A percentile compares a stretch with the other conserved stretches of the same genome.
Evolutionary conservation across 2,797 vertebrate species (phyloP).

Genomic region (Muscicapa comitata): DNA sequence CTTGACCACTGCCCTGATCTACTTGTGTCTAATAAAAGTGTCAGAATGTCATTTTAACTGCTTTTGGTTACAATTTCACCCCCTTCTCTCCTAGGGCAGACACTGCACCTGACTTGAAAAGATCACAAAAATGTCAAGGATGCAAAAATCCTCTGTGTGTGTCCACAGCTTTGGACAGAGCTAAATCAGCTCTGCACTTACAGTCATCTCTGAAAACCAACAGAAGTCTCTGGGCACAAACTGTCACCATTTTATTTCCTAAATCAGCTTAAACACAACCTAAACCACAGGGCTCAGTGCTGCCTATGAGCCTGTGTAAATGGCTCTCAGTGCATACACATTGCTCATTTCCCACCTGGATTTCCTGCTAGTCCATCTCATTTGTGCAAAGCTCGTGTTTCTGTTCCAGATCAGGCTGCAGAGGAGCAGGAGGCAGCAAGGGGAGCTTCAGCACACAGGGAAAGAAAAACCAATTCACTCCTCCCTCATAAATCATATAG

Average conservation of each 20-base stretch:
- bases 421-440: not conserved
- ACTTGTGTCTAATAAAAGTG: not conserved
- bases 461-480: not conserved
- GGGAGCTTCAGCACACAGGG: not conserved
- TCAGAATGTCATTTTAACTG: not conserved
- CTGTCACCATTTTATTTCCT: not conserved
- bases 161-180: not conserved
- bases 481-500: not conserved
- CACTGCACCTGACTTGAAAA: not conserved
- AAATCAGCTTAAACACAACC: not conserved
- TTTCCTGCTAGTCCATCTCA: not conserved
- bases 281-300: not conserved
- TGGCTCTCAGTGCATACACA: not conserved
- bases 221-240: not conserved
- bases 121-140: not conserved
- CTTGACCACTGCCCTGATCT: not conserved
- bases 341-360: not conserved
- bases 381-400: not conserved
- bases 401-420: not conserved
- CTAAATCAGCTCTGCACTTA: not conserved
- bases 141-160: not conserved
- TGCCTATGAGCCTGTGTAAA: not conserved
- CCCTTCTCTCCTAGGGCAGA: not conserved
- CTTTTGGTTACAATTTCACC: not conserved
- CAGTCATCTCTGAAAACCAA: not conserved